Percentiles rank a stretch among this genome's conserved stretches.
These are phyloP conservation scores for Neodiprion lecontei DNA, from an alignment of 1,140 invertebrate genomes.

Conservation along the genomic window DNA sequence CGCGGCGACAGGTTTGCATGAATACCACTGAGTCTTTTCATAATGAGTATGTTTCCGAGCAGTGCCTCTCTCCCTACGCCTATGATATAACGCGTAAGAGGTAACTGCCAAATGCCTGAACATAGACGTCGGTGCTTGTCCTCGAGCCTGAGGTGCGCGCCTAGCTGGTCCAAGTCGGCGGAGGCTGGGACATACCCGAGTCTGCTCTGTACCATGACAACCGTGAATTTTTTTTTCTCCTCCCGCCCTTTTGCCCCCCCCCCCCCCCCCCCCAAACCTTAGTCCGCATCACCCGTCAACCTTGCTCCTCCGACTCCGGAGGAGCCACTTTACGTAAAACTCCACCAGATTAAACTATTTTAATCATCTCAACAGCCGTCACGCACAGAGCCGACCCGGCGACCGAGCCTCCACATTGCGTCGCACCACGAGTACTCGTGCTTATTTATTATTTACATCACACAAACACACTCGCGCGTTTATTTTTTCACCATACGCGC, in stretches of 20 bases:
- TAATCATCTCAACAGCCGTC: slow-evolving; percentile 45
- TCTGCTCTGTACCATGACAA: slow-evolving; percentile 60
- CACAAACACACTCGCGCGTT: not conserved
- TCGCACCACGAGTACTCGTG: slow-evolving; percentile 51
- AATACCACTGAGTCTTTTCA: slow-evolving; percentile 13
- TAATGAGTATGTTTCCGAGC: slow-evolving; percentile 12
- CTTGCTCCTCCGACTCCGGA: not conserved
- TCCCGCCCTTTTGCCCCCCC: slow-evolving; percentile 24
- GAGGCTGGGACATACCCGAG: slow-evolving; percentile 55
- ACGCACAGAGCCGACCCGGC: slow-evolving; percentile 60
- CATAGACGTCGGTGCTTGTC: slow-evolving; percentile 54
- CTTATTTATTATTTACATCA: slow-evolving; percentile 58
- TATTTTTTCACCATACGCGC: not conserved
- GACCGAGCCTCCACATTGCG: slow-evolving; percentile 46
- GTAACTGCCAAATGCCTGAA: slow-evolving; percentile 24
- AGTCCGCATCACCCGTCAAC: not conserved
- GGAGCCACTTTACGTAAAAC: slow-evolving; percentile 6
- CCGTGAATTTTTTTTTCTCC: slow-evolving; percentile 31
- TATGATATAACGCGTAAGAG: not conserved
- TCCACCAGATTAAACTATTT: slow-evolving; percentile 30
- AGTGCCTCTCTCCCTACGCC: not conserved
- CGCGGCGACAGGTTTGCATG: slow-evolving; percentile 13
- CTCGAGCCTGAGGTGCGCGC: slow-evolving; percentile 60
- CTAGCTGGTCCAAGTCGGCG: slow-evolving; percentile 37
- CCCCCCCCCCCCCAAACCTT: slow-evolving; percentile 1